phyloP scores from a whole-genome alignment of 2,797 vertebrate species.

The Dryobates pubescens region DNA sequence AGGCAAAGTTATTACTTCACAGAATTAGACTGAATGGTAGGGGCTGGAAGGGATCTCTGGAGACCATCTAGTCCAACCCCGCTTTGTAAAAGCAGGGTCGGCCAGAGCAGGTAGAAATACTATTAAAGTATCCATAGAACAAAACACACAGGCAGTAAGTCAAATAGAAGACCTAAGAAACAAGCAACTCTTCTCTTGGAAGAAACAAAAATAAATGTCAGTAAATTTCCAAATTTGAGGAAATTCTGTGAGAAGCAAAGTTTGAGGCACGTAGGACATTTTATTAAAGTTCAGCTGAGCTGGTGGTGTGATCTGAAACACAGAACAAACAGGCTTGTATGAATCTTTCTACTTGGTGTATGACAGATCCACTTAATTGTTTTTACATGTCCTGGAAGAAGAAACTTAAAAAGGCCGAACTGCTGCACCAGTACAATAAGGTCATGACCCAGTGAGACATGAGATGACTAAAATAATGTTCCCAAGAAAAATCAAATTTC shows the following conservation, averaged over 20 bases:
- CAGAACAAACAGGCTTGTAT: background rate
- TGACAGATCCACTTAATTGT: background rate
- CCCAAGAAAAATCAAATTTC: constrained; percentile 49
- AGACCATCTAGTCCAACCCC: no score
- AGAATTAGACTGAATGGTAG: no score
- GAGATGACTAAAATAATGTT: constrained; percentile 22
- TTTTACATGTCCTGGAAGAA: constrained; percentile 24
- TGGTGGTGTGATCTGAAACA: background rate
- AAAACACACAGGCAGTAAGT: background rate
- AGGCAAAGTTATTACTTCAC: background rate
- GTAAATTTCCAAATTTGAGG: background rate
- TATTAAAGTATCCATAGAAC: background rate
- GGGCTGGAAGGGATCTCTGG: no score
- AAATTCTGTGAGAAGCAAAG: background rate
- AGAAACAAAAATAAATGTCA: background rate
- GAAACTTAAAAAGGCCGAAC: constrained; percentile 18
- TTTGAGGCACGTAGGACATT: background rate
- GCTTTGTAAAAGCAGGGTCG: no score
- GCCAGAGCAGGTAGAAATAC: background rate
- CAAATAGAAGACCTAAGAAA: background rate
- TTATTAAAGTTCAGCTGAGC: background rate
- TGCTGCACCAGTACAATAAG: background rate
- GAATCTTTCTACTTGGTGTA: background rate
- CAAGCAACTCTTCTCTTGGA: background rate
- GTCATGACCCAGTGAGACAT: background rate